These are phyloP conservation scores for Pollenia labialis DNA, from an alignment of 2,888 invertebrate genomes.

Conservation along the genomic window DNA sequence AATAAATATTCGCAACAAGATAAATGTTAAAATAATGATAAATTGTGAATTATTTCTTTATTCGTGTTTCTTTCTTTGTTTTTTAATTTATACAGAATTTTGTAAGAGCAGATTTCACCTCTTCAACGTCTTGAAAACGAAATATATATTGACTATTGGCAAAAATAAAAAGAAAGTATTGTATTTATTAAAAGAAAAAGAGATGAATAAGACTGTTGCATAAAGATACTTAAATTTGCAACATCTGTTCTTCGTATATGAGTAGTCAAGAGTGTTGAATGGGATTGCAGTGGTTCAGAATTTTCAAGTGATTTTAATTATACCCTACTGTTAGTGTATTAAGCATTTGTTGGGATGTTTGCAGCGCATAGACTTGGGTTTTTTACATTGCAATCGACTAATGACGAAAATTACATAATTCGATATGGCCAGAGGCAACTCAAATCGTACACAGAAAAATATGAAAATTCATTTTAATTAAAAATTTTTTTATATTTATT, in stretches of 20 bases:
- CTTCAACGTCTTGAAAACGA: conserved; percentile 28
- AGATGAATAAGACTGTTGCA: background rate
- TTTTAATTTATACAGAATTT: conserved; percentile 8
- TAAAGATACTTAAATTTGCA: background rate
- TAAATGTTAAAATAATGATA: conserved; percentile 56
- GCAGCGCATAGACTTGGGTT: too few species aligned
- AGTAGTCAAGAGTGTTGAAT: background rate
- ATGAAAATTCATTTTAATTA: too few species aligned
- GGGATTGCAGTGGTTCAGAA: background rate
- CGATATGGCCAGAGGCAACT: too few species aligned
- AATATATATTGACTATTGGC: conserved; percentile 25
- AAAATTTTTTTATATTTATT: too few species aligned
- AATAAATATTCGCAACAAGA: conserved; percentile 18
- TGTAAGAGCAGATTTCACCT: background rate
- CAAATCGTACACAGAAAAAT: too few species aligned
- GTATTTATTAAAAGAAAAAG: background rate
- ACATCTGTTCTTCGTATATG: background rate
- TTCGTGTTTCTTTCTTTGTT: background rate
- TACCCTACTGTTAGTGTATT: too few species aligned
- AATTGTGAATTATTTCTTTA: conserved; percentile 25
- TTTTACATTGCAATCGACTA: too few species aligned
- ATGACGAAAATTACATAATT: too few species aligned
- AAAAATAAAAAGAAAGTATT: background rate
- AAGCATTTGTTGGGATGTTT: too few species aligned
- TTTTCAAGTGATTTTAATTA: background rate